A percentile compares a stretch with the other conserved stretches of the same genome.
These are phyloP conservation scores for Saccopteryx bilineata DNA, from an alignment of 2,113 vertebrate genomes.

Conservation along the genomic window DNA sequence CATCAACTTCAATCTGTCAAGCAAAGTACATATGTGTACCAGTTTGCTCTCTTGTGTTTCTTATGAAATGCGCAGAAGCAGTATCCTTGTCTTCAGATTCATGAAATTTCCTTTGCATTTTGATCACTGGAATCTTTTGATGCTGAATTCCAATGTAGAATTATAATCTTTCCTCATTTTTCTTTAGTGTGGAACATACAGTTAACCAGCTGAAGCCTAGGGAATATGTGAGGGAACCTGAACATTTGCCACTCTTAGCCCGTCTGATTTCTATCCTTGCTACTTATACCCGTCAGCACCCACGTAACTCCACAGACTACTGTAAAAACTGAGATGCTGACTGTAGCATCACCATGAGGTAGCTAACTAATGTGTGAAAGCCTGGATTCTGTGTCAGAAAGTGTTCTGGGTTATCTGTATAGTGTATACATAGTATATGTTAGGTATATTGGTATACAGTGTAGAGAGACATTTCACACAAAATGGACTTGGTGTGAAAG, in stretches of 20 bases:
- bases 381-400: background rate
- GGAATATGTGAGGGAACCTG: background rate
- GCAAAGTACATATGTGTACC: slow-evolving; percentile 1
- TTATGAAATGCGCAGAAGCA: background rate
- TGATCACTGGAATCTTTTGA: background rate
- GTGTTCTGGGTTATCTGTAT: background rate
- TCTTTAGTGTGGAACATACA: background rate
- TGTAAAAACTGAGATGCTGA: background rate
- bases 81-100: background rate
- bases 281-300: background rate
- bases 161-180: background rate
- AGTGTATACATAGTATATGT: background rate
- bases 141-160: background rate
- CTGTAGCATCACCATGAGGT: background rate
- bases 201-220: background rate
- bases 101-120: background rate
- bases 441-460: background rate
- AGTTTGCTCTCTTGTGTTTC: background rate
- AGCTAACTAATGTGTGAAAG: background rate
- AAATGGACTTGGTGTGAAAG: background rate
- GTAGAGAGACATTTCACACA: background rate
- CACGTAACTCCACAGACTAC: background rate
- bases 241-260: background rate
- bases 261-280: background rate
- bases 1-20: slow-evolving; percentile 8